Evolutionary conservation across 1,140 invertebrate species (phyloP).

Genomic region (Aphelenchoides fujianensis): DNA sequence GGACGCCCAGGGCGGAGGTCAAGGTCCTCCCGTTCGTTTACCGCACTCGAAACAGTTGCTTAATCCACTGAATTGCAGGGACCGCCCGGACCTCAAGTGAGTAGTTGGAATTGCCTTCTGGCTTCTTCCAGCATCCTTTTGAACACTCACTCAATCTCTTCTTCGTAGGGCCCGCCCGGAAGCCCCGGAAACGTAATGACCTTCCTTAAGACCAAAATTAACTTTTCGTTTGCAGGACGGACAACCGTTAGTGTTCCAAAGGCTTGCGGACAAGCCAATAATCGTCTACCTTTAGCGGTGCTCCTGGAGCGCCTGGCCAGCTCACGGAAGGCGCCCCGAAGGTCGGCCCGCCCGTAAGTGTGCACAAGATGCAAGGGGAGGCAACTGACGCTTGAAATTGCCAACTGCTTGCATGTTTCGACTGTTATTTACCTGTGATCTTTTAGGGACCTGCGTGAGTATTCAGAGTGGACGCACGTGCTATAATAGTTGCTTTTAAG

Average conservation of each 20-base stretch:
- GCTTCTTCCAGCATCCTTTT: not conserved
- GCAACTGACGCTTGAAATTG: too few relatives aligned
- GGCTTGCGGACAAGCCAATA: too few relatives aligned
- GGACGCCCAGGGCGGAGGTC: conserved; percentile 6
- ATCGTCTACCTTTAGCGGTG: too few relatives aligned
- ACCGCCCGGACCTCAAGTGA: conserved; percentile 10
- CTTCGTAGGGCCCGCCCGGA: not conserved
- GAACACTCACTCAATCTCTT: not conserved
- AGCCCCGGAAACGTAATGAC: not conserved
- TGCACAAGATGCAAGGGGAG: too few relatives aligned
- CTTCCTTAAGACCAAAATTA: not conserved
- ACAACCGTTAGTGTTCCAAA: too few relatives aligned
- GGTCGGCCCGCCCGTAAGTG: not conserved
- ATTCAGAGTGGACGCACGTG: too few relatives aligned
- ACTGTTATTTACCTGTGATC: too few relatives aligned
- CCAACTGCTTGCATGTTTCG: too few relatives aligned
- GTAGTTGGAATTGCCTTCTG: too few relatives aligned
- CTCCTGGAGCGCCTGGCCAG: not conserved
- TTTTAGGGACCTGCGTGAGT: not conserved
- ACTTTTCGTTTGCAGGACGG: not conserved
- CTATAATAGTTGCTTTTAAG: too few relatives aligned
- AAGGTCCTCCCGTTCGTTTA: conserved; percentile 6
- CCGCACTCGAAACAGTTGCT: not conserved
- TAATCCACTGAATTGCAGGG: conserved; percentile 9
- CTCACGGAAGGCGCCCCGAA: not conserved